Evolutionary conservation across 1,140 invertebrate genomes (phyloP).

Genomic region (Potamilus streckersoni): DNA sequence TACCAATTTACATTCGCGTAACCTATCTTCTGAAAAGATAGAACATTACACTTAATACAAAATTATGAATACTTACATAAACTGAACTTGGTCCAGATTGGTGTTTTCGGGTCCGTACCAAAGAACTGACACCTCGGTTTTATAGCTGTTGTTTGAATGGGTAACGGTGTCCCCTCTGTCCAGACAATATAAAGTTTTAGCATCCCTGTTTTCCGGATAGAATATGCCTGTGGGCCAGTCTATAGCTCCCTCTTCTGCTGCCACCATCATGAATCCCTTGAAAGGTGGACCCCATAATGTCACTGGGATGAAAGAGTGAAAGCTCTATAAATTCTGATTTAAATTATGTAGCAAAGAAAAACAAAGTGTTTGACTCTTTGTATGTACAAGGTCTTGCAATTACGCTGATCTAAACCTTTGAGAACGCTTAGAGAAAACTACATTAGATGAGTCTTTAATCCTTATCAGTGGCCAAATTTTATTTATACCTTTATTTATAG

Average conservation of each 20-base stretch:
- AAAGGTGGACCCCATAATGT: slow-evolving; percentile 34
- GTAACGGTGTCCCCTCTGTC: slow-evolving; percentile 23
- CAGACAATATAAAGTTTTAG: slow-evolving; percentile 12
- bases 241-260: slow-evolving; percentile 29
- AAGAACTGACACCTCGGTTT: slow-evolving; percentile 26
- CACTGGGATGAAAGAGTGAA: slow-evolving; percentile 7
- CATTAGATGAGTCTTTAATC: too few relatives aligned
- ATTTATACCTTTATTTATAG: too few relatives aligned
- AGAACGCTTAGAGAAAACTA: too few relatives aligned
- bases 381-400: too few relatives aligned
- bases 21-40: too few relatives aligned
- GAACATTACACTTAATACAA: neutral
- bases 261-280: slow-evolving; percentile 29
- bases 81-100: slow-evolving; percentile 30
- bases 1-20: too few relatives aligned
- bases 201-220: slow-evolving; percentile 25
- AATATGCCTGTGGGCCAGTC: slow-evolving; percentile 33
- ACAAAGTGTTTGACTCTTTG: too few relatives aligned
- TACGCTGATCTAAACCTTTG: too few relatives aligned
- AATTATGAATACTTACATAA: slow-evolving; percentile 18
- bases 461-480: too few relatives aligned
- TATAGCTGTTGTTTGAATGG: slow-evolving; percentile 27
- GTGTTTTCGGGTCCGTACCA: slow-evolving; percentile 31
- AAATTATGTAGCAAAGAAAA: too few relatives aligned
- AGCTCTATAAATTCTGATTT: too few relatives aligned